These are phyloP conservation scores for Tangara arthus DNA, from an alignment of 2,797 vertebrate genomes.

Conservation along the genomic window DNA sequence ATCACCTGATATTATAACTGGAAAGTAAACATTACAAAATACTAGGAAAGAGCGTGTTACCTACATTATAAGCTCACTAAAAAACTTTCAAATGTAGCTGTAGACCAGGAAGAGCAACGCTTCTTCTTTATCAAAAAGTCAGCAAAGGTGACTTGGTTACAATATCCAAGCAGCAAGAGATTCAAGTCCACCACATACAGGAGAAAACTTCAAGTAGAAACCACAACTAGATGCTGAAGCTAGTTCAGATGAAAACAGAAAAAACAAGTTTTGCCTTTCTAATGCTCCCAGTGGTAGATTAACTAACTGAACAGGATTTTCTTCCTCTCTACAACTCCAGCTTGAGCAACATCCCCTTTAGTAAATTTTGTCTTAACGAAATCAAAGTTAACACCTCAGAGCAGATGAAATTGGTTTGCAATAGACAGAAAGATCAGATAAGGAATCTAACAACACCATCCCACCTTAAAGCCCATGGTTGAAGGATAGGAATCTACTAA, in stretches of 20 bases:
- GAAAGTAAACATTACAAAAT: neutral
- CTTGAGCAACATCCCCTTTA: neutral
- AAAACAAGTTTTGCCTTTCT: neutral
- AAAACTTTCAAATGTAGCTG: neutral
- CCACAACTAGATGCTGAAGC: neutral
- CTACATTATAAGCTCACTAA: neutral
- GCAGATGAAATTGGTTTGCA: neutral
- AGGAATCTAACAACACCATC: neutral
- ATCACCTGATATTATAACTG: neutral
- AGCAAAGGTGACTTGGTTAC: neutral
- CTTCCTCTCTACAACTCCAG: neutral
- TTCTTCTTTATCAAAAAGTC: neutral
- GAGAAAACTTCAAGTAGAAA: neutral
- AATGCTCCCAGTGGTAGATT: neutral
- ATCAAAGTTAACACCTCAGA: neutral
- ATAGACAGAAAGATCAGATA: neutral
- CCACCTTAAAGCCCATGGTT: neutral
- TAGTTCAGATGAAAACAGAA: neutral
- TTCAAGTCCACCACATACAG: fast-evolving
- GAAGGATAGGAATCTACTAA: neutral
- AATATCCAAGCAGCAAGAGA: neutral
- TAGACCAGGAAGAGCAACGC: neutral
- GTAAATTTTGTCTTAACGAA: neutral
- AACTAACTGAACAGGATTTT: neutral
- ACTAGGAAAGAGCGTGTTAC: neutral